Conservation (phyloP, 2,797 vertebrate genomes). For the Ambastaia sidthimunki region DNA sequence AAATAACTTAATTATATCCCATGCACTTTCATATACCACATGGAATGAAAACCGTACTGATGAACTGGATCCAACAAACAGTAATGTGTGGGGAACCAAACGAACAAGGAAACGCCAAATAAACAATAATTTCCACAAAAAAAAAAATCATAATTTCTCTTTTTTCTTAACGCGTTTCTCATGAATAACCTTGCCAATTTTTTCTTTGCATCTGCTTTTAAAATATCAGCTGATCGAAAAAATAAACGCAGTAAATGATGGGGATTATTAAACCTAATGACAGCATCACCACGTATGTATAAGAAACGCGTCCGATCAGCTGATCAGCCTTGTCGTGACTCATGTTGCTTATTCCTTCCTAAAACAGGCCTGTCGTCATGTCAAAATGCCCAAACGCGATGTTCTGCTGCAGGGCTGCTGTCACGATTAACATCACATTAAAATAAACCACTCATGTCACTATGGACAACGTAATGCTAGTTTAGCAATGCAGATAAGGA, state of each 20-base stretch:
- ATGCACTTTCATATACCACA: conserved; percentile 26
- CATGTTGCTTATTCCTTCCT: conserved; percentile 15
- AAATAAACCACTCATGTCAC: conserved; percentile 1
- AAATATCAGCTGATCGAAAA: background rate
- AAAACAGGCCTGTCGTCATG: conserved; percentile 1
- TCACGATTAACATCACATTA: background rate
- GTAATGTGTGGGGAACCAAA: no score
- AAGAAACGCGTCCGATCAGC: conserved; percentile 24
- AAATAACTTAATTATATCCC: background rate
- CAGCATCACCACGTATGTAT: background rate
- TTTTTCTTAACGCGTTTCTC: background rate
- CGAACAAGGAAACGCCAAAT: no score
- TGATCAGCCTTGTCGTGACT: conserved; percentile 33
- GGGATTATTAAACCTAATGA: background rate
- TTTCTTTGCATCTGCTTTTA: no score
- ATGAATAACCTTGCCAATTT: no score
- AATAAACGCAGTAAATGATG: background rate
- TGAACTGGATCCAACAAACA: background rate
- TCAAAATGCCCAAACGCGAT: background rate
- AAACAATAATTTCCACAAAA: background rate
- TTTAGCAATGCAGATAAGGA: conserved; percentile 8
- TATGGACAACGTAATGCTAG: background rate
- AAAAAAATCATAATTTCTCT: no score
- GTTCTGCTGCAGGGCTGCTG: background rate
- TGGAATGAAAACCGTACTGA: background rate